Conservation (phyloP, 53 echinoderm and acorn worm genomes). For the Echinometra lucunter region DNA sequence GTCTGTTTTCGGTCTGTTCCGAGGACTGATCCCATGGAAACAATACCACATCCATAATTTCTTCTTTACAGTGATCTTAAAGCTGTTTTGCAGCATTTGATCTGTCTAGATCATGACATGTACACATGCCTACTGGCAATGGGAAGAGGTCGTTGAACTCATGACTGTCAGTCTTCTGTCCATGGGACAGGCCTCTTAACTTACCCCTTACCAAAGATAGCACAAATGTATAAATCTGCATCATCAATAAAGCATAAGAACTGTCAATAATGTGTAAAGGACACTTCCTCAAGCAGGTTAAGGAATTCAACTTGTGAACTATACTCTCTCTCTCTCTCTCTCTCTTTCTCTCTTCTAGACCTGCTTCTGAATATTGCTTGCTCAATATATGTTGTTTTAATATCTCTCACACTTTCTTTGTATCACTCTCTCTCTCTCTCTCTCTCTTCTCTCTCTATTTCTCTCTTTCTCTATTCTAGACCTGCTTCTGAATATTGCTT, state of each 20-base stretch:
- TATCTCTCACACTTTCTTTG: not conserved
- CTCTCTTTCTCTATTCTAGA: too few species aligned
- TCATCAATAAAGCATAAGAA: slow-evolving; percentile 21
- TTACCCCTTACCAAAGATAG: not conserved
- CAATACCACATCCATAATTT: not conserved
- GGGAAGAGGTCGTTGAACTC: not conserved
- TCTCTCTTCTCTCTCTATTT: not conserved
- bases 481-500: too few species aligned
- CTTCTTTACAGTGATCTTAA: not conserved
- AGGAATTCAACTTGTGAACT: not conserved
- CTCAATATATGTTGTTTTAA: not conserved
- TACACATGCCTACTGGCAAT: not conserved
- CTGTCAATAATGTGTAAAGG: slow-evolving; percentile 1
- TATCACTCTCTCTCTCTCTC: not conserved
- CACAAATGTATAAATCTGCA: not conserved
- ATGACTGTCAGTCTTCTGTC: not conserved
- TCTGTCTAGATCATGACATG: not conserved
- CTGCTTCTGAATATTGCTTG: too few species aligned
- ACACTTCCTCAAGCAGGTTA: not conserved
- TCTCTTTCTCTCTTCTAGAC: not conserved
- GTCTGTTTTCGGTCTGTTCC: not conserved
- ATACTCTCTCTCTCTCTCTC: not conserved
- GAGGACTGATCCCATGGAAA: not conserved
- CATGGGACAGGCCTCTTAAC: not conserved
- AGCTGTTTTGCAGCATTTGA: not conserved